Evolutionary conservation across 2,113 vertebrate genomes (phyloP).

Genomic region (Lagenorhynchus albirostris): DNA sequence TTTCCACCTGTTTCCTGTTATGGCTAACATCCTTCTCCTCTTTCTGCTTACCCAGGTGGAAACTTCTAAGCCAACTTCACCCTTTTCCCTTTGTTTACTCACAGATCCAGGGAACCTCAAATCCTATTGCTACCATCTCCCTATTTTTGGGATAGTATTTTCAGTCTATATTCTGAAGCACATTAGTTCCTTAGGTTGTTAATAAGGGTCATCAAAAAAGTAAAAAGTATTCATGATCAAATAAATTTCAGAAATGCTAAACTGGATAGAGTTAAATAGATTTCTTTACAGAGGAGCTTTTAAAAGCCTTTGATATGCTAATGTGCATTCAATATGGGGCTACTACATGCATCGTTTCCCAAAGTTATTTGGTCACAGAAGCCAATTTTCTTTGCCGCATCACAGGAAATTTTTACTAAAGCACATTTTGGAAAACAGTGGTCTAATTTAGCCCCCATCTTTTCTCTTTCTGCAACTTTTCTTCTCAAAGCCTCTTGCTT

Average conservation of each 20-base stretch:
- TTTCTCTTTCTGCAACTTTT: background rate
- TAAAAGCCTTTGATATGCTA: background rate
- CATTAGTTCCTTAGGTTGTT: conserved; percentile 4
- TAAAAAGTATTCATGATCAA: background rate
- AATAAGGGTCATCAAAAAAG: background rate
- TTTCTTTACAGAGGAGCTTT: conserved; percentile 24
- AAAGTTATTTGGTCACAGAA: background rate
- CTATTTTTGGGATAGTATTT: background rate
- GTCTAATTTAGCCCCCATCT: background rate
- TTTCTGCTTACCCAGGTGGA: background rate
- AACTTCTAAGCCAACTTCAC: background rate
- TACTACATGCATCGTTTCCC: background rate
- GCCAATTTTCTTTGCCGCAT: background rate
- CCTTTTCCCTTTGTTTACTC: background rate
- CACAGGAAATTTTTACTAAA: conserved; percentile 29
- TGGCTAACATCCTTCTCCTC: background rate
- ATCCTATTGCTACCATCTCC: background rate
- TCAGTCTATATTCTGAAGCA: conserved; percentile 17
- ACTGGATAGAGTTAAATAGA: background rate
- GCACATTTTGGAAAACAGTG: background rate
- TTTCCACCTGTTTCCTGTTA: conserved; percentile 11
- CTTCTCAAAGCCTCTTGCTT: background rate
- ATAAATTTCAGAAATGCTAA: conserved; percentile 32
- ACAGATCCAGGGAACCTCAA: background rate
- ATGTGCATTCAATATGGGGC: background rate